phyloP scores from a whole-genome alignment of 1,140 invertebrate genomes.

The Drosophila ogumai region DNA sequence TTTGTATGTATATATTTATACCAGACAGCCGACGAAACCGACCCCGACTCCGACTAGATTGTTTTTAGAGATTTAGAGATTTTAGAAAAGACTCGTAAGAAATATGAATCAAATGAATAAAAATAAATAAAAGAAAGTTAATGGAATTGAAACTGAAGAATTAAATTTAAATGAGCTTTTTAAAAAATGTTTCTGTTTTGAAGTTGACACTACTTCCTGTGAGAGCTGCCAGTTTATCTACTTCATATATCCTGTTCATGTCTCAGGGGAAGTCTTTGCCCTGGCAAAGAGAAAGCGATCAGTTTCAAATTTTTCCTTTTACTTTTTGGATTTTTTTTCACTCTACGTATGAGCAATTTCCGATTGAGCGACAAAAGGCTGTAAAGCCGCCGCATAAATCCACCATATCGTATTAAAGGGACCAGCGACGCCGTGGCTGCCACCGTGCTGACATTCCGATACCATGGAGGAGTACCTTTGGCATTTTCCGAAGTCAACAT shows the following conservation, averaged over 20 bases:
- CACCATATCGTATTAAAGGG: constrained; percentile 28
- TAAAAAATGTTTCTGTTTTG: too few relatives aligned
- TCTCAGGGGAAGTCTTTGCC: not conserved
- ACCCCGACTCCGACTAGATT: not conserved
- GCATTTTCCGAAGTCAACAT: constrained; percentile 37
- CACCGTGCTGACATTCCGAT: constrained; percentile 26
- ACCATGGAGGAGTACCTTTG: constrained; percentile 20
- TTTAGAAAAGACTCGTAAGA: too few relatives aligned
- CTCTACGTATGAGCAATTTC: constrained; percentile 31
- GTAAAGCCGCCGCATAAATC: constrained; percentile 26
- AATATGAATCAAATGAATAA: too few relatives aligned
- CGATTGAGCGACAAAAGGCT: constrained; percentile 32
- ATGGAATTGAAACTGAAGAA: too few relatives aligned
- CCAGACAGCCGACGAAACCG: not conserved
- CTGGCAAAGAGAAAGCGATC: constrained; percentile 1
- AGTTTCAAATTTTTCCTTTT: constrained; percentile 7
- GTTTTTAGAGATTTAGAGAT: constrained; percentile 17
- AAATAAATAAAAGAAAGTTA: too few relatives aligned
- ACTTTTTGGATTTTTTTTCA: constrained; percentile 1
- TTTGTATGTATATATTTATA: not conserved
- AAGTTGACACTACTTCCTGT: constrained; percentile 2
- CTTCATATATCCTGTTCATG: not conserved
- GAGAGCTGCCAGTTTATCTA: not conserved
- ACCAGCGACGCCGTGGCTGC: not conserved
- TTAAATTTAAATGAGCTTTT: not conserved